These are phyloP conservation scores for Neosilurus mollespiculum DNA, from an alignment of 2,797 vertebrate species.

Conservation along the genomic window DNA sequence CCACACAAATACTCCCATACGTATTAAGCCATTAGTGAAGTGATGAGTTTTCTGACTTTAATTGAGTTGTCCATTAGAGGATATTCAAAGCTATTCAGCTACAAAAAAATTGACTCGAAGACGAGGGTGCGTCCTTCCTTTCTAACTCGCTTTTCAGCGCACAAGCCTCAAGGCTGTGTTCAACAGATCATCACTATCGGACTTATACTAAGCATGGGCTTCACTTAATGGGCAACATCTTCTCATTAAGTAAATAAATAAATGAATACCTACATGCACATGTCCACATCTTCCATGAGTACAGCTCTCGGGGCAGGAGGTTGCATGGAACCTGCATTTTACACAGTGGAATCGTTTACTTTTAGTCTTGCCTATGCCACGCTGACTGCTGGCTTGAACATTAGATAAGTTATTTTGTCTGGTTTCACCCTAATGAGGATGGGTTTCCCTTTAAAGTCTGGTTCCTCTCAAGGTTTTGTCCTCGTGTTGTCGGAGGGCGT, in stretches of 20 bases:
- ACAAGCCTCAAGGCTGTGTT: background rate
- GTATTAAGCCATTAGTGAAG: conserved; percentile 34
- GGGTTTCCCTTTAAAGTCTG: too few relatives aligned
- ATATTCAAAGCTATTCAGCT: conserved; percentile 12
- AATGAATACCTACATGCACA: background rate
- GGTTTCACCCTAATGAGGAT: too few relatives aligned
- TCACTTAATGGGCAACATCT: background rate
- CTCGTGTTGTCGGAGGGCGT: too few relatives aligned
- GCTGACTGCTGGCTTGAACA: too few relatives aligned
- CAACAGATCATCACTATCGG: background rate
- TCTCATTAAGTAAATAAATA: background rate
- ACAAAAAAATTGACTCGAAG: background rate
- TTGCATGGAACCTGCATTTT: too few relatives aligned
- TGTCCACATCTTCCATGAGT: background rate
- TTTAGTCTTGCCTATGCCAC: background rate
- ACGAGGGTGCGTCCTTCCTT: background rate
- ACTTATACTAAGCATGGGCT: background rate
- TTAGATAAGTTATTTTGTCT: too few relatives aligned
- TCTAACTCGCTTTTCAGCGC: background rate
- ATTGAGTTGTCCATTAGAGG: conserved; percentile 41
- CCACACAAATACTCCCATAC: conserved; percentile 29
- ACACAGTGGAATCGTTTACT: too few relatives aligned
- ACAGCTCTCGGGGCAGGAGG: background rate
- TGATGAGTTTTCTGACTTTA: conserved; percentile 30
- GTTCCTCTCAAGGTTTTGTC: too few relatives aligned